Base-by-base conservation (phyloP, 2,797 vertebrate species). In the Chloroceryle amazona region DNA sequence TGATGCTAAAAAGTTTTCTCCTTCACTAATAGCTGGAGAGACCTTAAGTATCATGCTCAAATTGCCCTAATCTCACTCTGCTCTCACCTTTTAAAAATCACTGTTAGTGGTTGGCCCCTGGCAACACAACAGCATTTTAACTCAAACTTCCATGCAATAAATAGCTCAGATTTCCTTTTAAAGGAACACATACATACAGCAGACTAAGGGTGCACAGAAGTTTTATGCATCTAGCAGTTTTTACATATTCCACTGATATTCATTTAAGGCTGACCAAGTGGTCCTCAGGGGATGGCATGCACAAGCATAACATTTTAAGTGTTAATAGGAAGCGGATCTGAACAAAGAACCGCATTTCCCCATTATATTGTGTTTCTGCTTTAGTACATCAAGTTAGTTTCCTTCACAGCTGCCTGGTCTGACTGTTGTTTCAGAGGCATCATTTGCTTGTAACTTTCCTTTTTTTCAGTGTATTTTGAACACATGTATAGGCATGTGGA, bases 241-340 rank as follows among this genome's bases (percentile, higher is more conserved):
- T 93, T 89, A 94, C 93, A 75, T 96, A 94, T 95, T 95, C 96
- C 91, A 96, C 96, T 97, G 95, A 96, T 97, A 93, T 95, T 97
- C 92, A 93, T 96, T 96, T 96, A 82, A 94, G 94, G 93, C 94
- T 96, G 97, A 93, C 93, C 90, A 90, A 95, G 80, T 89, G 86
- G 92, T 98, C 97, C 97, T 97, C 72, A 37, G 97, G 97, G 97
- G 91, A 95, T 95, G 95, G 95, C 96, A 96, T 46, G 62, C 94
- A 95, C 94, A 96, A 96, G 93, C 94, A 93, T 58, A 97, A 97
- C 96, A 96, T 91, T 97, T 96, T 96, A 97, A 81, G 90, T 97
- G 97, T 97, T 97, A 97, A 96, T 96, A 98, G 97, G 98, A 98
- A 98, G 98, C 79, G 84, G 97, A 97, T 98, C 96, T 97, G 97